Evolutionary conservation across 2,888 invertebrate genomes (phyloP), one percentile per base, ranked within the genome.

Genomic region (Diloba caeruleocephala): DNA sequence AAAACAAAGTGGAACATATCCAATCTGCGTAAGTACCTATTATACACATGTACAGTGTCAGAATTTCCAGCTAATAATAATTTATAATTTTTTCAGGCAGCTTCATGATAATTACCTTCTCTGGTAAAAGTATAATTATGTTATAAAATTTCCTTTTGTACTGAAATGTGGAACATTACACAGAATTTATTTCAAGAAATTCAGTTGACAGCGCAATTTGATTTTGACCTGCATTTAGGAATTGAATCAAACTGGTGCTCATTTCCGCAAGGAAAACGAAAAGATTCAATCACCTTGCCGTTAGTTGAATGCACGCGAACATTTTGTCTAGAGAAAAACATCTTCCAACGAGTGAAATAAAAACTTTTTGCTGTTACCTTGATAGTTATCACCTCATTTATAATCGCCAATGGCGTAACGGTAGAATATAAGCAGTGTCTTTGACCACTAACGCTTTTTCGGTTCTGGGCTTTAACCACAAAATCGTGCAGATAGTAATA

Each of bases 161-260:
- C 37, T 50, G 25, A 23, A 52, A 46, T 45, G 13, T 60, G 31
- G 32, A 55, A 36, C 51, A 25, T 26, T 36, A 29, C 50, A 49
- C 45, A 33, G 28, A 42, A 56, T 52, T 46, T 25, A 25, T 46
- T 42, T 56, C 38, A 43, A 61, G 51, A 45, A 33, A 61, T 61
- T 48, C 49, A 41, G 52, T 50, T 52, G 25, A 28, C 46, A 46
- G 32, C 23, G 45, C 52, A 53, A 51, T 60, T 68, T 39, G 10
- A 44, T n/a, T 10, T 19, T 68, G 67, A 68, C 67, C 67, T 64
- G 69, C 64, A 64, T 68, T 68, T 63, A 29, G 23, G 45, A 53
- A 64, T 64, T 50, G 52, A 74, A 74, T 74, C 51, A 64, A 65
- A 68, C 57, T 38, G 17, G 62, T 48, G 51, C 64, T 51, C 49